Evolutionary conservation across 2,113 vertebrate species (phyloP).

Genomic region (Dipodomys merriami): DNA sequence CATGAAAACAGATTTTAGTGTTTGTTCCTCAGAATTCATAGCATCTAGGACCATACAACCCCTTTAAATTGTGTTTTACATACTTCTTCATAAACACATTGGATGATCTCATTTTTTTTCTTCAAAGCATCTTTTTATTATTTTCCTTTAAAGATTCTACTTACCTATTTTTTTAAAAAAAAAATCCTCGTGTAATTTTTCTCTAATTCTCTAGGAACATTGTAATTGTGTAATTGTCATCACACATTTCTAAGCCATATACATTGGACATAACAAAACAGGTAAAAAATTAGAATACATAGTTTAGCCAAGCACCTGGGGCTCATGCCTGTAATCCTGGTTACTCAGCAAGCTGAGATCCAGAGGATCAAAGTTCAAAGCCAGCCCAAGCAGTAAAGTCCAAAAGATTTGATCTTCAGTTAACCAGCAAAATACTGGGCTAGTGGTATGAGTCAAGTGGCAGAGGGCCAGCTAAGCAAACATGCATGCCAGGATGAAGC

Average conservation of each 20-base stretch:
- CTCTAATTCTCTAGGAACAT: not conserved
- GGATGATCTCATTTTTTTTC: too few relatives aligned
- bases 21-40: not conserved
- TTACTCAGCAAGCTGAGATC: too few relatives aligned
- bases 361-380: too few relatives aligned
- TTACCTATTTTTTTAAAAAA: slow-evolving; percentile 9
- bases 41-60: not conserved
- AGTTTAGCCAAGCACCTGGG: not conserved
- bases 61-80: not conserved
- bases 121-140: not conserved
- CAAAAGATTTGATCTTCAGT: too few relatives aligned
- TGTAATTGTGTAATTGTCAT: slow-evolving; percentile 4
- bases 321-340: too few relatives aligned
- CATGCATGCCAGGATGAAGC: too few relatives aligned
- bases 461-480: too few relatives aligned
- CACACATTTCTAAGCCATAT: slow-evolving; percentile 43
- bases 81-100: not conserved
- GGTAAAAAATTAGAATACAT: slow-evolving; percentile 42
- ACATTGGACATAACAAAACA: not conserved
- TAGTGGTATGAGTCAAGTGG: too few relatives aligned
- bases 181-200: slow-evolving; percentile 1
- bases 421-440: too few relatives aligned
- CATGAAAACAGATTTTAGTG: not conserved
- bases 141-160: not conserved
- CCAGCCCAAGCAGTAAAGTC: too few relatives aligned